Evolutionary conservation across 2,888 invertebrate species (phyloP).

Genomic region (Theretra japonica): DNA sequence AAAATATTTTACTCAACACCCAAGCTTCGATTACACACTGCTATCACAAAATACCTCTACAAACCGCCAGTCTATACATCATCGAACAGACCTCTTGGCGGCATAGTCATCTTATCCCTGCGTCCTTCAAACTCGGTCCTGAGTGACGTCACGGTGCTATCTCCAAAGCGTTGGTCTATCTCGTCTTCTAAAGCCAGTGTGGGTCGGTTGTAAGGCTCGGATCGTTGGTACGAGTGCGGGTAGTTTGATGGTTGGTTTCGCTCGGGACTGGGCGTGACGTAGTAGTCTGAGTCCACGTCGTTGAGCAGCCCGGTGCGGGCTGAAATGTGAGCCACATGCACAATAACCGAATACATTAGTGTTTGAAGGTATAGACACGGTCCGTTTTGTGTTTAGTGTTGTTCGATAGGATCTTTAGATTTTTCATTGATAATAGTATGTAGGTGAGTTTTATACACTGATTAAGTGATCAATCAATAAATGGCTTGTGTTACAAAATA

Average conservation of each 20-base stretch:
- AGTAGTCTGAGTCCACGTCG: slow-evolving; percentile 91
- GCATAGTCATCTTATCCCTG: slow-evolving; percentile 85
- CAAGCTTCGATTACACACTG: no score
- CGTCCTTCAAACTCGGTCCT: slow-evolving; percentile 64
- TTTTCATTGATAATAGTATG: not conserved
- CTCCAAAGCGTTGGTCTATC: slow-evolving; percentile 87
- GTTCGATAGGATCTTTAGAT: not conserved
- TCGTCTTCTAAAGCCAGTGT: slow-evolving; percentile 76
- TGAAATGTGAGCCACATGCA: slow-evolving; percentile 81
- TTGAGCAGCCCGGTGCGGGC: slow-evolving; percentile 91
- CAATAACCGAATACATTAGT: slow-evolving; percentile 71
- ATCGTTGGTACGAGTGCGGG: no score
- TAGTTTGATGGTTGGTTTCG: slow-evolving; percentile 42
- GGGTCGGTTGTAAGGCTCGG: slow-evolving; percentile 57
- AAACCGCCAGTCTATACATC: slow-evolving; percentile 85
- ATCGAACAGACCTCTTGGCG: slow-evolving; percentile 92
- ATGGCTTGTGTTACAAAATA: not conserved
- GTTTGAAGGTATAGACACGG: slow-evolving; percentile 44
- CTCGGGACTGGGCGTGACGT: slow-evolving; percentile 80
- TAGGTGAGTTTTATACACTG: not conserved
- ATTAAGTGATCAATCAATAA: no score
- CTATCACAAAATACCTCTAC: slow-evolving; percentile 27
- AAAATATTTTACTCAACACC: no score
- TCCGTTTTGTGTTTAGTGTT: slow-evolving; percentile 24
- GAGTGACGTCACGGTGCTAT: slow-evolving; percentile 82